phyloP scores from a whole-genome alignment of 2,888 invertebrate species.

The Ectemnius cavifrons region DNA sequence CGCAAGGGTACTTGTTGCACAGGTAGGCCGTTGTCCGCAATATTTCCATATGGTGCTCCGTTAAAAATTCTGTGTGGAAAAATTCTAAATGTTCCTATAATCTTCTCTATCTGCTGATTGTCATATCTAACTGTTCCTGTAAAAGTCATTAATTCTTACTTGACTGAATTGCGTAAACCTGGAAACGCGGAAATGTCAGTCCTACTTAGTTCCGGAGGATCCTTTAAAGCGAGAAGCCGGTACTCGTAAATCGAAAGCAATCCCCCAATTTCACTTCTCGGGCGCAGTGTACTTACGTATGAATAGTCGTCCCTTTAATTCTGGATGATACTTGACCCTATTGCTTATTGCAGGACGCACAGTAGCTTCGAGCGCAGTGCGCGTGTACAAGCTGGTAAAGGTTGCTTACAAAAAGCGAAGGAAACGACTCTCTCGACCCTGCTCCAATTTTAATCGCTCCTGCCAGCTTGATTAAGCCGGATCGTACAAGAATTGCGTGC shows the following conservation, averaged over 20 bases:
- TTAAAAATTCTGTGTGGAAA: too few relatives aligned
- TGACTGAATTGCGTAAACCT: too few relatives aligned
- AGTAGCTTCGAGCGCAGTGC: slow-evolving; percentile 12
- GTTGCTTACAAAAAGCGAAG: not conserved
- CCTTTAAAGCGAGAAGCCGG: too few relatives aligned
- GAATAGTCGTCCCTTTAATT: slow-evolving; percentile 31
- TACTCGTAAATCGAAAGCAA: not conserved
- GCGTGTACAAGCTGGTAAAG: not conserved
- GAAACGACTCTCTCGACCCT: not conserved
- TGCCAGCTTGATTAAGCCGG: not conserved
- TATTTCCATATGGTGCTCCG: too few relatives aligned
- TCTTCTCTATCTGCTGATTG: too few relatives aligned
- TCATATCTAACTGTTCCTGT: too few relatives aligned
- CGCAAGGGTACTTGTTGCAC: too few relatives aligned
- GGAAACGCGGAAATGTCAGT: too few relatives aligned
- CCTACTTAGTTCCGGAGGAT: too few relatives aligned
- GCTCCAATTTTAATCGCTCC: not conserved
- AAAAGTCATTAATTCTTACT: too few relatives aligned
- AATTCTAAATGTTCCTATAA: too few relatives aligned
- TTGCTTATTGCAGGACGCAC: slow-evolving; percentile 27
- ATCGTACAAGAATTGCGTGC: not conserved
- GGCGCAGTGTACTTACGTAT: slow-evolving; percentile 14
- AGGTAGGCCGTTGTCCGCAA: too few relatives aligned
- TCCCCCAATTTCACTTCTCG: slow-evolving; percentile 15
- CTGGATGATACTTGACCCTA: slow-evolving; percentile 32